phyloP scores from a whole-genome alignment of 2,113 vertebrate genomes.

The Sinosuthora webbiana region DNA sequence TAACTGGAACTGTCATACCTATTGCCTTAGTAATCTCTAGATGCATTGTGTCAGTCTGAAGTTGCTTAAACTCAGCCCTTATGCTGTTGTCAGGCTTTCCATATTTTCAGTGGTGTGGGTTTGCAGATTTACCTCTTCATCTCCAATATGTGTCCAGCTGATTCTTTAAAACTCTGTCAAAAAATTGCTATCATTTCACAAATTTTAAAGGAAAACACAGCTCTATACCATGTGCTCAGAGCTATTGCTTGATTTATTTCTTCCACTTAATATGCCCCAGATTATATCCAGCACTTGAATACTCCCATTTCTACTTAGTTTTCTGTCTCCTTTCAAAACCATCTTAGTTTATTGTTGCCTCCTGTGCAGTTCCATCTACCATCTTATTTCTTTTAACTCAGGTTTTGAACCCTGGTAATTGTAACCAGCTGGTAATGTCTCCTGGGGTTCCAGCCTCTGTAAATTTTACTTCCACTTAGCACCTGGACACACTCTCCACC shows the following conservation, averaged over 20 bases:
- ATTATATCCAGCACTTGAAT: constrained; percentile 47
- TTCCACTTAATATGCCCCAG: constrained; percentile 63
- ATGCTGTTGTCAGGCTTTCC: constrained; percentile 21
- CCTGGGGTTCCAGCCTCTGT: not conserved
- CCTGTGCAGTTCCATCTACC: constrained; percentile 44
- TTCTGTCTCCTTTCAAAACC: constrained; percentile 52
- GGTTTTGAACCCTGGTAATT: constrained; percentile 53
- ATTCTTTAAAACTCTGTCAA: constrained; percentile 62
- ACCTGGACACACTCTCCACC: constrained; percentile 6
- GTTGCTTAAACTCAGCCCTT: constrained; percentile 22
- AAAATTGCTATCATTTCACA: constrained; percentile 56
- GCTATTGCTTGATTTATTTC: constrained; percentile 68
- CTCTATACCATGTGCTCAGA: constrained; percentile 48
- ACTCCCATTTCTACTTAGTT: constrained; percentile 31
- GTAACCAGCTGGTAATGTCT: constrained; percentile 15
- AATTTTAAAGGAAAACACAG: constrained; percentile 46
- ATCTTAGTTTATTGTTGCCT: constrained; percentile 51
- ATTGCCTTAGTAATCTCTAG: constrained; percentile 20
- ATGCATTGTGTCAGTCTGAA: not conserved
- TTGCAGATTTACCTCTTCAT: constrained; percentile 49
- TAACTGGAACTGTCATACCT: constrained; percentile 19
- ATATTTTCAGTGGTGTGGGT: constrained; percentile 39
- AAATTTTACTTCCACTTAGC: constrained; percentile 53
- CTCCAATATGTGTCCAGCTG: constrained; percentile 48
- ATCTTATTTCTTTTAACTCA: constrained; percentile 41